These are phyloP conservation scores for Copidosoma floridanum DNA, from an alignment of 1,140 invertebrate species.

Conservation along the genomic window DNA sequence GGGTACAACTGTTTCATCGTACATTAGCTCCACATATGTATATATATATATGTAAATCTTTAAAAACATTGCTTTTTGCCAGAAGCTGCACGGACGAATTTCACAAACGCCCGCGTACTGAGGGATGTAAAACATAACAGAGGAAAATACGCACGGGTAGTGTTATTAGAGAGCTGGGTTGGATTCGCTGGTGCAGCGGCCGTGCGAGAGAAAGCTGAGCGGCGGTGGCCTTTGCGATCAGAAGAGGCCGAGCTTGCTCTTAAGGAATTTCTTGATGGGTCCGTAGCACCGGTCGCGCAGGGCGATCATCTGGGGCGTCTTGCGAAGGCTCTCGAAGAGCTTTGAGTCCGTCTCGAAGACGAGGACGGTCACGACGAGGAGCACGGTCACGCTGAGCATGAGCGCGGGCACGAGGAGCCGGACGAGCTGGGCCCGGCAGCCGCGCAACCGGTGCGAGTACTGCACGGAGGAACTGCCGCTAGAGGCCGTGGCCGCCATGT, in stretches of 20 bases:
- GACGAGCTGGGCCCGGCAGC: constrained; percentile 56
- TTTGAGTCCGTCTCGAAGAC: constrained; percentile 76
- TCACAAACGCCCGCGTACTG: constrained; percentile 32
- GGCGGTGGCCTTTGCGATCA: constrained; percentile 47
- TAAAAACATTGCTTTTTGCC: constrained; percentile 2
- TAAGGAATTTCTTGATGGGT: constrained; percentile 75
- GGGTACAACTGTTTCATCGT: too few species aligned
- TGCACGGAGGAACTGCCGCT: constrained; percentile 22
- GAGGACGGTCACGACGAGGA: constrained; percentile 65
- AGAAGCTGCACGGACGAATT: constrained; percentile 18
- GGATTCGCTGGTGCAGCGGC: constrained; percentile 30
- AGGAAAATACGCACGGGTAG: background rate
- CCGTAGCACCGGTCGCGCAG: constrained; percentile 79
- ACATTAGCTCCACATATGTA: too few species aligned
- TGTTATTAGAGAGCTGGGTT: constrained; percentile 2
- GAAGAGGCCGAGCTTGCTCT: constrained; percentile 56
- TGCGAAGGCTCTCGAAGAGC: constrained; percentile 67
- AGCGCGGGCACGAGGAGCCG: constrained; percentile 73
- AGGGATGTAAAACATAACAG: constrained; percentile 20
- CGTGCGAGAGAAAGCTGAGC: constrained; percentile 36
- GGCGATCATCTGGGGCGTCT: constrained; percentile 75
- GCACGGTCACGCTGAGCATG: constrained; percentile 65
- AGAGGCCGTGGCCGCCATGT: constrained; percentile 9
- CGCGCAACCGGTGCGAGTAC: background rate
- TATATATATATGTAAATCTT: too few species aligned